Base-by-base conservation (phyloP, 1,140 invertebrate species). In the Agrilus planipennis region DNA sequence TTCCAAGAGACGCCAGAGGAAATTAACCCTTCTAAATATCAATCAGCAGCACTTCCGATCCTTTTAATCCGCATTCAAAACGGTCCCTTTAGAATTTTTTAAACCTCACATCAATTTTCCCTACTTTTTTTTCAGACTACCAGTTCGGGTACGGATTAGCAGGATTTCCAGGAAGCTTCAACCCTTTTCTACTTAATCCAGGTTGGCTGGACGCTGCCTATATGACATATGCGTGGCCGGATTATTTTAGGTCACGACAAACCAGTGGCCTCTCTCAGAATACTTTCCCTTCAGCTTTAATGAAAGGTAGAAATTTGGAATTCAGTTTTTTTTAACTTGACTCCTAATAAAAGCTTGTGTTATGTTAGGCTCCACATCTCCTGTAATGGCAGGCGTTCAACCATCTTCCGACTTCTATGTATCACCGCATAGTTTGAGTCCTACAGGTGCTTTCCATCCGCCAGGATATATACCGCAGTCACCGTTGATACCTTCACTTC, bases 131-230 rank as follows among this genome's bases (percentile, higher is more conserved):
- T 72, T 14, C 64, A 86, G 83, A 74, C 72, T 84, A 69, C 46
- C 70, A 72, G 38, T 74, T 72, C 38, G 67, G 63, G n/a, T 68
- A 69, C 39, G 67, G 67, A 30, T 75, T 73, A 62, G 77, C 60
- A 62, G 76, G 77, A 19, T 70, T 77, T 56, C 75, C 75, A 10
- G 75, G 72, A 32, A 71, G 69, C 3, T 79, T 80, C 52, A 78
- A 73, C 50, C 77, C 77, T 11, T 80, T 81, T 58, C 62, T 85
- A 15, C 54, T 85, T 12, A 80, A 77, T 44, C 77, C 81, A 0
- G 73, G 73, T 7, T 85, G 81, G 82, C 57, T 85, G 35, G 83
- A 85, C 44, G 75, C 79, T 2, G 75, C 79, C 0, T 85, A 84
- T 55, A 68, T 84, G 54, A 70, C 72, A 46, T 80, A 81, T 54